phyloP scores from a whole-genome alignment of 2,888 invertebrate species.

The Listrodromus nycthemerus region DNA sequence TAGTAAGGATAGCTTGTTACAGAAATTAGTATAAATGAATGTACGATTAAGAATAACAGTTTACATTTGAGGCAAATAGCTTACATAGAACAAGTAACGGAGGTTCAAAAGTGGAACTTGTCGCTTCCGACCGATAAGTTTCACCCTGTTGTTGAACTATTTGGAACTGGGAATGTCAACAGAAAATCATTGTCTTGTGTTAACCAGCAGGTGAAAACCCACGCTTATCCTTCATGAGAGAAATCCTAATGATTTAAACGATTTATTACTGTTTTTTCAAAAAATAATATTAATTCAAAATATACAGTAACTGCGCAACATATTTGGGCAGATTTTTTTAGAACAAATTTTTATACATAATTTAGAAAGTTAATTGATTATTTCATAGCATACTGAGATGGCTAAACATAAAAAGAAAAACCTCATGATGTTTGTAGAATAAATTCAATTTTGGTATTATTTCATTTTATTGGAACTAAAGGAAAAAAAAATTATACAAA shows the following conservation, averaged over 20 bases:
- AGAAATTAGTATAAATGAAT: not conserved
- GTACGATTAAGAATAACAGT: not conserved
- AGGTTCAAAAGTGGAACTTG: not conserved
- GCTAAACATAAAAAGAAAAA: too few species aligned
- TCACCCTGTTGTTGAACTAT: not conserved
- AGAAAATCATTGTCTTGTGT: not conserved
- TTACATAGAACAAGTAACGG: not conserved
- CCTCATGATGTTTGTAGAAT: too few species aligned
- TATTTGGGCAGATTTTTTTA: too few species aligned
- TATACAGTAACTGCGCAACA: not conserved
- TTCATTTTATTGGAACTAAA: not conserved
- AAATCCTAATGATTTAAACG: not conserved
- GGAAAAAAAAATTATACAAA: not conserved
- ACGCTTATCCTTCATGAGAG: not conserved
- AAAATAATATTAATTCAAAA: not conserved
- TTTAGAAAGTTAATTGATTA: too few species aligned
- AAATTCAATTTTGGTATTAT: too few species aligned
- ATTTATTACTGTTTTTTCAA: not conserved
- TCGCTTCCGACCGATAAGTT: not conserved
- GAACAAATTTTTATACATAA: too few species aligned
- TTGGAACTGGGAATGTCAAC: not conserved
- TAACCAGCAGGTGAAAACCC: too few species aligned
- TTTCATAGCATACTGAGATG: too few species aligned
- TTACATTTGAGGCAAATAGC: not conserved
- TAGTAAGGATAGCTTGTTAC: not conserved